Evolutionary conservation across 2,797 vertebrate species (phyloP).

Genomic region (Leptodactylus fallax): DNA sequence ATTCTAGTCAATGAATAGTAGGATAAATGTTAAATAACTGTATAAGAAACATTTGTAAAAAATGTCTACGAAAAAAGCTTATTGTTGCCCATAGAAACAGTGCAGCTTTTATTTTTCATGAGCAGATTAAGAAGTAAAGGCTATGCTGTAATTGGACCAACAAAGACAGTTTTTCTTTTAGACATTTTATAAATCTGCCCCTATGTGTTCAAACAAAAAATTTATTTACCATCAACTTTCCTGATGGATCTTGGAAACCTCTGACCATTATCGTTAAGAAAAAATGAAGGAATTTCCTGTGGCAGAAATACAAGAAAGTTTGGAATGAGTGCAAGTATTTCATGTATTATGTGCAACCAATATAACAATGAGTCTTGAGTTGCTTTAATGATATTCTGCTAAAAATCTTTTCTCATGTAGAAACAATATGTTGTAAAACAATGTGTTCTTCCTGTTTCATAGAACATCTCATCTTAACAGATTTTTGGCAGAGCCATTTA

Average conservation of each 20-base stretch:
- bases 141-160: too few relatives aligned
- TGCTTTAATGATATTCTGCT: background rate
- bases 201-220: background rate
- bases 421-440: conserved; percentile 32
- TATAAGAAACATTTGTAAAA: too few relatives aligned
- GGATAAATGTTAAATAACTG: too few relatives aligned
- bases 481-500: background rate
- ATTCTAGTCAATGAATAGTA: too few relatives aligned
- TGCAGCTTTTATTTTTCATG: too few relatives aligned
- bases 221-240: conserved; percentile 46
- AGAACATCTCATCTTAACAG: background rate
- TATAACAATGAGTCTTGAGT: conserved; percentile 3
- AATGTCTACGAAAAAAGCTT: too few relatives aligned
- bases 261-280: conserved; percentile 41
- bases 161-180: too few relatives aligned
- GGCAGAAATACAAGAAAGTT: background rate
- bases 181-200: too few relatives aligned
- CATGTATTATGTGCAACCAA: background rate
- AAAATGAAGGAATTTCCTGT: conserved; percentile 69
- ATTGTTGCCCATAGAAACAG: too few relatives aligned
- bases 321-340: background rate
- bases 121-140: too few relatives aligned
- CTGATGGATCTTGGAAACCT: conserved; percentile 65
- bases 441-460: conserved; percentile 26
- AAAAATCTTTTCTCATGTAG: background rate